Percentiles rank a stretch among this genome's conserved stretches.
phyloP scores from a whole-genome alignment of 1,140 invertebrate genomes.

The Olivierus martensii region DNA sequence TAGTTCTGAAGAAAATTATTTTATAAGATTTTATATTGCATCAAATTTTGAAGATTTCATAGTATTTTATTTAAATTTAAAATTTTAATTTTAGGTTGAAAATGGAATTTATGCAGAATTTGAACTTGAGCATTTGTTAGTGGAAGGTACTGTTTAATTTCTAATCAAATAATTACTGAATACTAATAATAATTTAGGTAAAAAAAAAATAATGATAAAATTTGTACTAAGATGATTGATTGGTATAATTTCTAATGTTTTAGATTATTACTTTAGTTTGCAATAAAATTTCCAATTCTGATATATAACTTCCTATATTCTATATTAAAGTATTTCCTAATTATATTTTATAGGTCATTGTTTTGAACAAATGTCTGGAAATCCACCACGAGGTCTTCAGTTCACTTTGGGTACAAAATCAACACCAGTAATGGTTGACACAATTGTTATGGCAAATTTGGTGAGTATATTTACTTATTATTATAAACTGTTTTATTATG shows the following conservation, averaged over 20 bases:
- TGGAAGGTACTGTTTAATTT: slow-evolving; percentile 82
- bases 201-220: too few relatives aligned
- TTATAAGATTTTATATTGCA: too few relatives aligned
- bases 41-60: too few relatives aligned
- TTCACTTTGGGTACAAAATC: slow-evolving; percentile 78
- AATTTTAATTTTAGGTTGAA: slow-evolving; percentile 25
- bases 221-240: too few relatives aligned
- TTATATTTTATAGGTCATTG: slow-evolving; percentile 52
- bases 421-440: slow-evolving; percentile 69
- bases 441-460: slow-evolving; percentile 99
- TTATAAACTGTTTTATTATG: not conserved
- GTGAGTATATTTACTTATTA: slow-evolving; percentile 24
- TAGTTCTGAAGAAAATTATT: too few relatives aligned
- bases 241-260: too few relatives aligned
- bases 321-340: too few relatives aligned
- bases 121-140: slow-evolving; percentile 75
- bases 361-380: slow-evolving; percentile 78
- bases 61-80: too few relatives aligned
- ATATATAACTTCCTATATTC: slow-evolving; percentile 7
- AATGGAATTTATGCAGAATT: slow-evolving; percentile 54
- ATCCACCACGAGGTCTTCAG: slow-evolving; percentile 91
- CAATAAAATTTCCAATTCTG: not conserved
- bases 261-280: too few relatives aligned
- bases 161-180: too few relatives aligned
- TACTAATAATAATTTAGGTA: too few relatives aligned